Evolutionary conservation across 2,888 invertebrate species (phyloP).

Genomic region (Galerucella pusilla): DNA sequence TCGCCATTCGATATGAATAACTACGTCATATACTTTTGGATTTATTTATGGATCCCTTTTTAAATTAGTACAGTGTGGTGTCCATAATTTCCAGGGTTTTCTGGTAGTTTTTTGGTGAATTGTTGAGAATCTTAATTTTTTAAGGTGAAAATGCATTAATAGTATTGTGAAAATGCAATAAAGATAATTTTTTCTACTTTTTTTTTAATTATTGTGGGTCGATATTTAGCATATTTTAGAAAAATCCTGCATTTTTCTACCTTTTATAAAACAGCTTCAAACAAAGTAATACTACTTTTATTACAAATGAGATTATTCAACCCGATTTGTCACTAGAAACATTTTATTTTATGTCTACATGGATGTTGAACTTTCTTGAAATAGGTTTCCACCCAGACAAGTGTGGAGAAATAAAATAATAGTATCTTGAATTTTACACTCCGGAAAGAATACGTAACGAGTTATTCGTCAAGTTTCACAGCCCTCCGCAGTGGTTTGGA

Average conservation of each 20-base stretch:
- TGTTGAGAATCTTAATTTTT: too few species aligned
- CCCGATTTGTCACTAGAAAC: conserved; percentile 1
- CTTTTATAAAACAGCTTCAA: neutral
- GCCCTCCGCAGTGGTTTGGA: neutral
- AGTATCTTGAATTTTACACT: neutral
- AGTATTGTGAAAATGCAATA: too few species aligned
- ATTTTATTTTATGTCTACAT: neutral
- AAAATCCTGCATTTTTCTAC: neutral
- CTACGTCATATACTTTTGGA: neutral
- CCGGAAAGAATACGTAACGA: neutral
- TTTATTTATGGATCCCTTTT: too few species aligned
- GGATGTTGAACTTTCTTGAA: conserved; percentile 6
- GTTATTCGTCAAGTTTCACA: neutral
- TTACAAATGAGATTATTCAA: neutral
- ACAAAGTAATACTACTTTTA: neutral
- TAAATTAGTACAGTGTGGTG: too few species aligned
- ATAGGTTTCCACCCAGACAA: neutral
- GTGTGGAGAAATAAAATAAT: neutral
- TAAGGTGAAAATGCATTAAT: too few species aligned
- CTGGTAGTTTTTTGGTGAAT: too few species aligned
- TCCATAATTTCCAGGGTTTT: too few species aligned
- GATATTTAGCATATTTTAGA: neutral
- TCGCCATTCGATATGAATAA: neutral
- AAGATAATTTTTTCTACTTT: too few species aligned
- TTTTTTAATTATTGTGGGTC: too few species aligned